Percentiles rank a stretch among this genome's conserved stretches.
phyloP scores from a whole-genome alignment of 2,888 invertebrate genomes.

The Colostygia pectinataria region DNA sequence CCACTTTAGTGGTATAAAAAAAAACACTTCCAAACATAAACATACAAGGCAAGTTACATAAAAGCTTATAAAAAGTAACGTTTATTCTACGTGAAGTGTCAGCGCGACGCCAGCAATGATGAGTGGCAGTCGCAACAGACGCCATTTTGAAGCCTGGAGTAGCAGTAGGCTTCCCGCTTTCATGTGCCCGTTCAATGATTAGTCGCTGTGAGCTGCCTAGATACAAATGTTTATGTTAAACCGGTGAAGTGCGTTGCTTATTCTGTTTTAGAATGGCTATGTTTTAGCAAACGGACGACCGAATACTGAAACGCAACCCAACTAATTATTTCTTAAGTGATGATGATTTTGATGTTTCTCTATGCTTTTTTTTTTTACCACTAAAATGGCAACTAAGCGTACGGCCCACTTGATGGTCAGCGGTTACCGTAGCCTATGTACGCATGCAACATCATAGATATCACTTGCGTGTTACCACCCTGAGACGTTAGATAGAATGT shows the following conservation, averaged over 20 bases:
- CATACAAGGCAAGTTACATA: background rate
- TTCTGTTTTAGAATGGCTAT: constrained; percentile 6
- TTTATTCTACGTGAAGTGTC: constrained; percentile 24
- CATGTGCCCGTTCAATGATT: constrained; percentile 22
- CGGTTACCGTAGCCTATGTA: too few species aligned
- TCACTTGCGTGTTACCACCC: too few species aligned
- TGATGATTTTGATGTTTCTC: too few species aligned
- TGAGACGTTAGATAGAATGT: too few species aligned
- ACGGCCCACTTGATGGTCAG: too few species aligned
- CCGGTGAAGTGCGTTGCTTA: constrained; percentile 7
- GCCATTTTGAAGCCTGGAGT: constrained; percentile 24
- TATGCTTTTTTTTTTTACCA: too few species aligned
- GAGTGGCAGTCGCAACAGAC: constrained; percentile 17
- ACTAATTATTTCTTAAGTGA: too few species aligned
- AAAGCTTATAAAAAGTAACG: constrained; percentile 19
- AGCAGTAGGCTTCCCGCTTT: constrained; percentile 7
- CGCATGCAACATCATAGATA: too few species aligned
- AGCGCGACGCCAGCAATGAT: constrained; percentile 20
- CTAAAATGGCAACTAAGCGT: too few species aligned
- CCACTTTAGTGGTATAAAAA: too few species aligned
- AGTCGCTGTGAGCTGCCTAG: constrained; percentile 18
- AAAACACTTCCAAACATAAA: background rate
- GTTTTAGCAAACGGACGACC: constrained; percentile 1
- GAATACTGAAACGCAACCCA: too few species aligned
- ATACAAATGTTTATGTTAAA: constrained; percentile 21